Base-by-base conservation (phyloP, 2,797 vertebrate genomes). In the Enteromius afrohamiltoni region DNA sequence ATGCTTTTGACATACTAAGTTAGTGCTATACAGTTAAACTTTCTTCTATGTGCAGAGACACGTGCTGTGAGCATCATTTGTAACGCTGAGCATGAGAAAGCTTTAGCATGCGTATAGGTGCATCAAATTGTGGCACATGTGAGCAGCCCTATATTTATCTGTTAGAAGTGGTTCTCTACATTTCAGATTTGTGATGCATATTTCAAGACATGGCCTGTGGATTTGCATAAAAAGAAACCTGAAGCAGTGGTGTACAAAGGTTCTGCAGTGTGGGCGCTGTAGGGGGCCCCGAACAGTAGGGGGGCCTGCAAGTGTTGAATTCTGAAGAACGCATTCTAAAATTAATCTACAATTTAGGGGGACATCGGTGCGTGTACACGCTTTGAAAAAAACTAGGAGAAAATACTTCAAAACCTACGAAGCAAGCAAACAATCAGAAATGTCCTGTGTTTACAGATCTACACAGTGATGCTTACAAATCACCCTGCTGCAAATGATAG, bases 91-190 rank as follows among this genome's bases (percentile, higher is more conserved):
- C 79, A 60, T n/a, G 37, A 58, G 6, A 81, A 71, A 31, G 49
- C 21, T 62, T 42, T 42, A 37, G 45, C 45, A 79, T 79, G 62
- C 17, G 1, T 23, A 51, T 34, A 34, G 42, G 8, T 79, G 23
- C 47, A 53, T 79, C 64, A 68, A 17, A 53, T 23, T 53, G 17
- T 51, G 64, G 47, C 60, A 64, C 34, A 62, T 65, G 42, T 47
- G 29, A 68, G 47, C 62, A 68, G 45, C 64, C 76, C 76, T 65
- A 64, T 78, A 64, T 77, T 64, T 77, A 64, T 78, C 60, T 78
- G 60, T 78, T n/a, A 78, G 42, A 64, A 64, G 76, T 19, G 8
- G 29, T 40, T 79, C 47, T 67, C 29, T 79, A 17, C 45, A 23
- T 68, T 23, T 51, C 29, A 13, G 14, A 53, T 68, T 79, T 53